These are phyloP conservation scores for Epinephelus fuscoguttatus DNA, from an alignment of 2,113 vertebrate genomes.

Conservation along the genomic window DNA sequence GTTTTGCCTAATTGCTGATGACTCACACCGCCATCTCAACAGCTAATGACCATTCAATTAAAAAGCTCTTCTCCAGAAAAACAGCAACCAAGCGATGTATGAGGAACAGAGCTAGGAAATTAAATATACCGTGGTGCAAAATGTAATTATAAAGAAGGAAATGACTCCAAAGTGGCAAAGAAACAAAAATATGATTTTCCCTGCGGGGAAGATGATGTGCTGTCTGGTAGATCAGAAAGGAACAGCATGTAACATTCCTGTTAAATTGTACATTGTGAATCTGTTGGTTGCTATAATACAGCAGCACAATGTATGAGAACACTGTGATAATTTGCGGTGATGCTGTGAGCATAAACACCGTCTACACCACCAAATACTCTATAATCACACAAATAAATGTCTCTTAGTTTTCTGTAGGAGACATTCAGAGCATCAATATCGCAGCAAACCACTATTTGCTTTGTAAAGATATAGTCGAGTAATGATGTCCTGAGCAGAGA, in stretches of 20 bases:
- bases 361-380: background rate
- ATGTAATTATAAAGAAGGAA: slow-evolving; percentile 36
- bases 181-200: background rate
- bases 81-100: background rate
- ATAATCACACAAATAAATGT: background rate
- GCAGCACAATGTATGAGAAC: background rate
- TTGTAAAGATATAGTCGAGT: too few species aligned
- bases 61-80: slow-evolving; percentile 17
- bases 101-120: slow-evolving; percentile 17
- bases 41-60: slow-evolving; percentile 27
- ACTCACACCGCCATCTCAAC: slow-evolving; percentile 1
- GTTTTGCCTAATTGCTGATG: slow-evolving; percentile 22
- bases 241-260: background rate
- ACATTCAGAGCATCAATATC: too few species aligned
- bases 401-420: too few species aligned
- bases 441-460: too few species aligned
- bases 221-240: background rate
- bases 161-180: slow-evolving; percentile 7
- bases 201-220: background rate
- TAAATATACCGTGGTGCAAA: slow-evolving; percentile 3
- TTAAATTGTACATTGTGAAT: background rate
- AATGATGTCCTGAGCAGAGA: too few species aligned
- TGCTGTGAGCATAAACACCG: background rate
- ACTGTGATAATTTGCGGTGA: background rate
- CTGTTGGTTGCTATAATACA: background rate